These are phyloP conservation scores for Semnopithecus entellus DNA, from an alignment of 2,113 vertebrate species.

Conservation along the genomic window DNA sequence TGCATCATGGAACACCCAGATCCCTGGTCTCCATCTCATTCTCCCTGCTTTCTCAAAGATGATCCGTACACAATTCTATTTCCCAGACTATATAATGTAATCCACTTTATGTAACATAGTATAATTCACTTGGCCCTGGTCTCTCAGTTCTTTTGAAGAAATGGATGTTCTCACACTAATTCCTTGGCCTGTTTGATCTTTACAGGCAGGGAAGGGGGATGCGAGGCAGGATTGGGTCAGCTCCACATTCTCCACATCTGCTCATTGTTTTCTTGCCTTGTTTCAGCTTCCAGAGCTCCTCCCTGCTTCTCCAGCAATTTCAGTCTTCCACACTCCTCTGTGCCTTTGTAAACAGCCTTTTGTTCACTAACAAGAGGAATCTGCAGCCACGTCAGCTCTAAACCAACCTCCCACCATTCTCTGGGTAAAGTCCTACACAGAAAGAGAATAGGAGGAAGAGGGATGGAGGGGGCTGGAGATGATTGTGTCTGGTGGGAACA, in stretches of 20 bases:
- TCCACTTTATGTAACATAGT: too few species aligned
- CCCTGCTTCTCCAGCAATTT: not conserved
- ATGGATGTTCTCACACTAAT: not conserved
- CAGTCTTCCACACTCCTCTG: not conserved
- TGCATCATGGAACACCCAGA: not conserved
- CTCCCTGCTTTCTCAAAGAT: not conserved
- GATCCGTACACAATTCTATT: not conserved
- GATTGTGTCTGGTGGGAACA: not conserved
- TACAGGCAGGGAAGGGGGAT: fast-evolving
- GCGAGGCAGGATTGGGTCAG: not conserved
- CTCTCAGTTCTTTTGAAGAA: not conserved
- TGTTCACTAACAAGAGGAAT: constrained; percentile 42
- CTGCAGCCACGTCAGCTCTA: constrained; percentile 40
- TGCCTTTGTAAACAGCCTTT: constrained; percentile 49
- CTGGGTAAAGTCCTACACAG: not conserved
- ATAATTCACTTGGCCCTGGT: not conserved
- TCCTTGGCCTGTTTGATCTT: not conserved
- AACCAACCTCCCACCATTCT: constrained; percentile 42
- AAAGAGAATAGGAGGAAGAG: not conserved
- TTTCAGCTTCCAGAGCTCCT: not conserved
- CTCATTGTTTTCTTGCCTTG: not conserved
- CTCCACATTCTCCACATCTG: not conserved
- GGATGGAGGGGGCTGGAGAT: not conserved
- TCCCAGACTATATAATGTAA: not conserved
- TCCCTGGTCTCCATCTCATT: not conserved